Evolutionary conservation across 2,888 invertebrate species (phyloP).

Genomic region (Panzeria rudis): DNA sequence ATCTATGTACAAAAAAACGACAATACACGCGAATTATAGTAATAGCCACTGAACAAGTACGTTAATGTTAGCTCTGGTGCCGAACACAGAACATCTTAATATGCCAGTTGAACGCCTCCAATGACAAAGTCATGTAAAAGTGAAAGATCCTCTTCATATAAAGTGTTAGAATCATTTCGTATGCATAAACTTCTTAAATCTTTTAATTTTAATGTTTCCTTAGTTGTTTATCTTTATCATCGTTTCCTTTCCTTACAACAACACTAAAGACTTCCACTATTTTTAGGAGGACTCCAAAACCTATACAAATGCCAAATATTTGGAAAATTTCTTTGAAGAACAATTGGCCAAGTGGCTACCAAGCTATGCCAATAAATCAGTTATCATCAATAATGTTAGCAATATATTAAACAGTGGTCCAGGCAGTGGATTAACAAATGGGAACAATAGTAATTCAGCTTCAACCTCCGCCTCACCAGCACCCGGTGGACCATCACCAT

Average conservation of each 20-base stretch:
- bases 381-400: constrained; percentile 71
- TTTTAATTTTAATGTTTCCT: constrained; percentile 1
- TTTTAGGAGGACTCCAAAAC: constrained; percentile 89
- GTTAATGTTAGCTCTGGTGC: too few relatives aligned
- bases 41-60: too few relatives aligned
- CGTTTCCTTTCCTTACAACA: neutral
- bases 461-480: constrained; percentile 75
- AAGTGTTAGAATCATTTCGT: neutral
- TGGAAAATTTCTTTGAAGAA: constrained; percentile 94
- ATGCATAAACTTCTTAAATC: neutral
- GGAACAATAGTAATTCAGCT: constrained; percentile 75
- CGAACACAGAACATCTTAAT: too few relatives aligned
- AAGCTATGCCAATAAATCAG: constrained; percentile 85
- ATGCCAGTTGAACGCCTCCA: too few relatives aligned
- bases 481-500: constrained; percentile 73
- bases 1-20: too few relatives aligned
- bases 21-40: too few relatives aligned
- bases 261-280: neutral
- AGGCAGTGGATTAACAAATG: constrained; percentile 64
- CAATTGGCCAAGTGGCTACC: constrained; percentile 92
- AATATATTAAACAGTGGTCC: constrained; percentile 57
- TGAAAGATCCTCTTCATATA: too few relatives aligned
- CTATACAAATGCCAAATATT: constrained; percentile 90
- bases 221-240: neutral
- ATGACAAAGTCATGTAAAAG: too few relatives aligned